Conservation (phyloP, 2,797 vertebrate genomes). For the Myotis pilosus region DNA sequence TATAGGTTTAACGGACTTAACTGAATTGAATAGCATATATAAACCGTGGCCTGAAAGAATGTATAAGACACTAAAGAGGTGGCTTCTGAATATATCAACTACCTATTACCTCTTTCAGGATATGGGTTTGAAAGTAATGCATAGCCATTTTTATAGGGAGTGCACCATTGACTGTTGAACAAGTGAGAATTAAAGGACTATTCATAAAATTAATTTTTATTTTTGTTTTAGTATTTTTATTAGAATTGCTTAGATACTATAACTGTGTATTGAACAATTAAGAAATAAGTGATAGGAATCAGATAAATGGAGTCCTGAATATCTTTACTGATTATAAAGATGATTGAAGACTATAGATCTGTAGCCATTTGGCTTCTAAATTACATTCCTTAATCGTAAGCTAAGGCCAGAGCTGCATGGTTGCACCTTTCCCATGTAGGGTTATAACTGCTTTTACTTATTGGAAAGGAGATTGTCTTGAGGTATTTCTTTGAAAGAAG, state of each 20-base stretch:
- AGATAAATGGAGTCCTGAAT: slow-evolving; percentile 5
- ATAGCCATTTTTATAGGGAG: background rate
- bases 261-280: background rate
- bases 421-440: background rate
- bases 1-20: background rate
- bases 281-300: slow-evolving; percentile 6
- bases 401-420: background rate
- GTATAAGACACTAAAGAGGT: background rate
- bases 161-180: background rate
- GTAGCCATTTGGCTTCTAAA: background rate
- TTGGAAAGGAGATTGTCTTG: background rate
- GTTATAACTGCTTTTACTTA: background rate
- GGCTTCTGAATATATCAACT: background rate
- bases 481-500: slow-evolving; percentile 34
- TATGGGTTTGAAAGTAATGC: background rate
- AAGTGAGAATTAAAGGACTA: background rate
- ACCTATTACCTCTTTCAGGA: background rate
- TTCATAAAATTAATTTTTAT: slow-evolving; percentile 18
- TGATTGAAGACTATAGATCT: background rate
- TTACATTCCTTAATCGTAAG: background rate
- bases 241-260: background rate
- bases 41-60: background rate
- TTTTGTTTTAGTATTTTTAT: slow-evolving; percentile 30
- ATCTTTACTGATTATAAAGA: slow-evolving; percentile 15
- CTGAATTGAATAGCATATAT: background rate